phyloP scores from a whole-genome alignment of 2,113 vertebrate species.

The Glareola pratincola region DNA sequence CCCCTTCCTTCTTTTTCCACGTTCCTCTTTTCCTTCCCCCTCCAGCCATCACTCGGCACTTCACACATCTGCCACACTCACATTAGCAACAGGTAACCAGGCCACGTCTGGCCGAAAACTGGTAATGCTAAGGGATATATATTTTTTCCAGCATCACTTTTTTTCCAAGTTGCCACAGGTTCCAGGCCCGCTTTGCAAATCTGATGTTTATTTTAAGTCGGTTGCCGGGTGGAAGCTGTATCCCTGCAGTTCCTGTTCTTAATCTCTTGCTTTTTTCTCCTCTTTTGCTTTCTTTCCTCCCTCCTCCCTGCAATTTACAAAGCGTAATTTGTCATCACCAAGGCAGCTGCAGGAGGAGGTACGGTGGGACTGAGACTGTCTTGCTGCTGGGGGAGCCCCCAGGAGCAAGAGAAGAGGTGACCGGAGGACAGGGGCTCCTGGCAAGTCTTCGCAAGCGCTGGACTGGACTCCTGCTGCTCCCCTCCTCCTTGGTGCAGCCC shows the following conservation, averaged over 20 bases:
- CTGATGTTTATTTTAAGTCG: constrained; percentile 60
- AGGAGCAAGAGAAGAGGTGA: neutral
- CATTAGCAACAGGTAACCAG: neutral
- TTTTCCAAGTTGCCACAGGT: neutral
- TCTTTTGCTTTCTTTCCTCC: neutral
- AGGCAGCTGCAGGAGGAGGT: neutral
- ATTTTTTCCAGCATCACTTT: neutral
- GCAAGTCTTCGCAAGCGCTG: neutral
- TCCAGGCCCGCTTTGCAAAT: neutral
- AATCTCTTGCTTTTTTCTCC: constrained; percentile 30
- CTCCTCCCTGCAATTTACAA: neutral
- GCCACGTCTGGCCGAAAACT: neutral
- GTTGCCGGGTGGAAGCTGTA: constrained; percentile 37
- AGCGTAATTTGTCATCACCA: neutral
- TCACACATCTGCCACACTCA: neutral
- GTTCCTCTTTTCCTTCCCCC: neutral
- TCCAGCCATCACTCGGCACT: neutral
- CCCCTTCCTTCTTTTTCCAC: neutral
- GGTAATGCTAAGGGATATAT: neutral
- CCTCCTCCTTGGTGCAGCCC: neutral
- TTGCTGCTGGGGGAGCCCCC: neutral
- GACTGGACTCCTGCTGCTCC: neutral
- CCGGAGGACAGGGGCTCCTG: neutral
- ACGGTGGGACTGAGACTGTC: neutral
- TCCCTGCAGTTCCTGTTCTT: constrained; percentile 58